Conservation (phyloP, 2,113 vertebrate species). For the Nettapus auritus region DNA sequence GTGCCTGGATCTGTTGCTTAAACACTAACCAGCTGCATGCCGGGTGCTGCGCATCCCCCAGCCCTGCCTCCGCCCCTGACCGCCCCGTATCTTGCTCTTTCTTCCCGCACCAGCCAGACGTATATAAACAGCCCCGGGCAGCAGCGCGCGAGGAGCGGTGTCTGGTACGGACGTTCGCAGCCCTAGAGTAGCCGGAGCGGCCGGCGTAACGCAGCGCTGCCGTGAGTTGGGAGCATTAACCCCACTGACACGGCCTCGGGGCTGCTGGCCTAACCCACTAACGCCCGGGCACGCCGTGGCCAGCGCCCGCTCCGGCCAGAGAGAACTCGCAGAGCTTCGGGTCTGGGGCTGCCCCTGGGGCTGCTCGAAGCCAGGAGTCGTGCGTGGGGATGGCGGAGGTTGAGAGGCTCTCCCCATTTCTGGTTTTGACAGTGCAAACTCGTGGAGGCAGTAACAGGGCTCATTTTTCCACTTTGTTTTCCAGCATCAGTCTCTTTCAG, state of each 20-base stretch:
- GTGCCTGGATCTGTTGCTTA: accelerated
- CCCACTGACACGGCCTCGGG: neutral
- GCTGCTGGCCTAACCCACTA: slow-evolving; percentile 12
- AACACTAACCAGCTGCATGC: neutral
- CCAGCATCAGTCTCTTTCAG: neutral
- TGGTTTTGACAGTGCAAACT: neutral
- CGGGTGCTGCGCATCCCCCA: neutral
- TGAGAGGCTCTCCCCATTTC: neutral
- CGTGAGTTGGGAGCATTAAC: slow-evolving; percentile 60
- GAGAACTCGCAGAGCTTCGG: neutral
- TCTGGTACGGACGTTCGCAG: slow-evolving; percentile 53
- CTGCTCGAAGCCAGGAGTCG: neutral
- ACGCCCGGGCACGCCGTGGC: accelerated
- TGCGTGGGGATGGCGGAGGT: accelerated
- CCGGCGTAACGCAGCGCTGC: slow-evolving; percentile 12
- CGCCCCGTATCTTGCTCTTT: neutral
- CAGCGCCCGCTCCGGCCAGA: neutral
- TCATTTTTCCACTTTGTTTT: neutral
- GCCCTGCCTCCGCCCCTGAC: neutral
- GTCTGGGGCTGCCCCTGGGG: neutral
- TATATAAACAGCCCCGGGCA: neutral
- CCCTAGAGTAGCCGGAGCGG: slow-evolving; percentile 17
- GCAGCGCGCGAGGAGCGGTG: slow-evolving; percentile 16
- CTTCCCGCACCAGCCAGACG: slow-evolving; percentile 39
- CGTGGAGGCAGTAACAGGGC: neutral